A percentile compares a stretch with the other conserved stretches of the same genome.
Evolutionary conservation across 2,797 vertebrate genomes (phyloP).

Genomic region (Gastrophryne carolinensis): DNA sequence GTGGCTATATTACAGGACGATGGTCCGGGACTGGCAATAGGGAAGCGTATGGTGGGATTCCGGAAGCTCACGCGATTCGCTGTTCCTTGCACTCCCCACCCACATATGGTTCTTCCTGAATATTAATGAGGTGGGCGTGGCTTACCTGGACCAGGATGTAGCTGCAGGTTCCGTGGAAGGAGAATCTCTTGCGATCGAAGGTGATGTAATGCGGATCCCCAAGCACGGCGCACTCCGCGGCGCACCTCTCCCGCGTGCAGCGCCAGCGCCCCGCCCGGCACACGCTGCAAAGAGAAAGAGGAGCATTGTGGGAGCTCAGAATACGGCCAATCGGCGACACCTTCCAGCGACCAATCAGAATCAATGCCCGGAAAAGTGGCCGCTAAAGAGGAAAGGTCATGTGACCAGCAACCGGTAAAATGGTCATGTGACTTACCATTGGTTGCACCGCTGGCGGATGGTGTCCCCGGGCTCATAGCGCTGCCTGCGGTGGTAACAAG

Average conservation of each 20-base stretch:
- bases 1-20: too few relatives aligned
- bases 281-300: constrained; percentile 64
- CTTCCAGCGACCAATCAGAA: too few relatives aligned
- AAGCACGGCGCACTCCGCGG: constrained; percentile 77
- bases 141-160: constrained; percentile 83
- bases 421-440: constrained; percentile 70
- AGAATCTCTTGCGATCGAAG: constrained; percentile 84
- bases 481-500: constrained; percentile 79
- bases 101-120: too few relatives aligned
- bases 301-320: not conserved
- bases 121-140: not conserved
- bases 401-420: not conserved
- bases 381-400: too few relatives aligned
- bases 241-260: constrained; percentile 77
- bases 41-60: too few relatives aligned
- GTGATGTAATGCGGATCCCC: constrained; percentile 79
- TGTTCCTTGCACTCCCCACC: too few relatives aligned
- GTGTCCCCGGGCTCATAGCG: constrained; percentile 71
- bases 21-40: too few relatives aligned
- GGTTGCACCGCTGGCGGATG: constrained; percentile 82
- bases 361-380: too few relatives aligned
- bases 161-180: constrained; percentile 71
- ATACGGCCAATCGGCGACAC: too few relatives aligned
- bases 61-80: too few relatives aligned
- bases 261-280: constrained; percentile 80